Evolutionary conservation across 1,140 invertebrate genomes (phyloP), one percentile per base, ranked within the genome.

Genomic region (Nephila pilipes): DNA sequence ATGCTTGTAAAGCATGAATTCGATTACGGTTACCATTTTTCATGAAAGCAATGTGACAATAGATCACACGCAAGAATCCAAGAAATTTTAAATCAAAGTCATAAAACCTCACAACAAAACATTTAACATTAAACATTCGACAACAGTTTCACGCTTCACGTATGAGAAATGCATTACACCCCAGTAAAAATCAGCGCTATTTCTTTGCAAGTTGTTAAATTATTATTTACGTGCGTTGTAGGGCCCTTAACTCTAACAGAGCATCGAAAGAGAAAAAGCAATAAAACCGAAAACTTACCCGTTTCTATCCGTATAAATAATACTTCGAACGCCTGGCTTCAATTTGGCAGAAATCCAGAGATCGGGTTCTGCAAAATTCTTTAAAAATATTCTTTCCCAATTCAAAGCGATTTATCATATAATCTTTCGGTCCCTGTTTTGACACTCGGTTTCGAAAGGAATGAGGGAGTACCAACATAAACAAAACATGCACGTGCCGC

Each of bases 321-420:
- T 65, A 83, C 60, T 91, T 83, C 79, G 75, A 83, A 83, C 58
- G n/a, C n/a, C 25, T 79, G 46, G 12, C 57, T 91, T 80, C 38
- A 91, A 83, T 58, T 91, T 91, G 55, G 79, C 89, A 91, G 46
- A 46, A 25, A 46, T 83, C 57, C 79, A 91, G 79, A 32, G n/a
- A 29, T 54, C 2, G 25, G 46, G 16, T 38, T 20, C n/a, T n/a
- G 54, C 25, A 16, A 83, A 83, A 91, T 91, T 83, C 75, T 83
- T 91, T 91, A 83, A 91, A 91, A 91, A 91, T 91, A 83, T 91
- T 91, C 89, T 91, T 91, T 83, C 46, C 89, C 79, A 83, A 91
- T 91, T 91, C 89, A 38, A 25, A 46, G 79, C 89, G 89, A 91
- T 91, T 83, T 91, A 91, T 91, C 89, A 91, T 91, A 79, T 91